Conservation (phyloP, 92 coral and sea anemone genomes). For the Meandrina meandrites region DNA sequence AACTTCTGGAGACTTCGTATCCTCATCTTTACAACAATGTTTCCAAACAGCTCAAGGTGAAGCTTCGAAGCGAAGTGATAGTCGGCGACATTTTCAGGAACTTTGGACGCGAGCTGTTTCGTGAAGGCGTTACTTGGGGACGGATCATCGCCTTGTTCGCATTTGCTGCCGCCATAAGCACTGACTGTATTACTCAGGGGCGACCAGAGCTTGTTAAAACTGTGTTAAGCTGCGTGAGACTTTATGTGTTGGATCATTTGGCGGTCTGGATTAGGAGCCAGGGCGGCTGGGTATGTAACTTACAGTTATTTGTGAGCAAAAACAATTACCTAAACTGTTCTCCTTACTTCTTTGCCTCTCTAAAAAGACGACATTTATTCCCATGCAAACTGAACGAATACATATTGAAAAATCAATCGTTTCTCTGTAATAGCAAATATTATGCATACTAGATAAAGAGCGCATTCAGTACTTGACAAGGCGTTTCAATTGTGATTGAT, state of each 20-base stretch:
- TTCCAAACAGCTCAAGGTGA: conserved; percentile 84
- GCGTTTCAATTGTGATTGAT: neutral
- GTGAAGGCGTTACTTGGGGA: conserved; percentile 91
- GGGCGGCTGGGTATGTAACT: conserved; percentile 92
- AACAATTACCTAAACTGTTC: neutral
- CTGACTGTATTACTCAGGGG: conserved; percentile 83
- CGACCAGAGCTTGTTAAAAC: conserved; percentile 85
- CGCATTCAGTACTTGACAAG: neutral
- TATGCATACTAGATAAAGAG: neutral
- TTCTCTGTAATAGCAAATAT: neutral
- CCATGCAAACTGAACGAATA: conserved; percentile 1
- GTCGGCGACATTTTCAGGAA: conserved; percentile 78
- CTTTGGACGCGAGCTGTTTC: conserved; percentile 82
- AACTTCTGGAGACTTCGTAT: conserved; percentile 82
- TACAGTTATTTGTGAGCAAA: neutral
- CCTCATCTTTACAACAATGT: conserved; percentile 84
- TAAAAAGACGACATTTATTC: neutral
- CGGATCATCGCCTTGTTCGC: conserved; percentile 86
- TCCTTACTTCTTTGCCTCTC: neutral
- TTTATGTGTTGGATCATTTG: conserved; percentile 81
- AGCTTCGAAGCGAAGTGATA: conserved; percentile 87
- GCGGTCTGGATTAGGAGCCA: conserved; percentile 90
- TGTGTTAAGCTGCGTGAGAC: conserved; percentile 74
- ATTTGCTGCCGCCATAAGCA: conserved; percentile 86
- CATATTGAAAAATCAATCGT: neutral